These are phyloP conservation scores for Phengaris alcon DNA, from an alignment of 2,888 invertebrate species.

Conservation along the genomic window DNA sequence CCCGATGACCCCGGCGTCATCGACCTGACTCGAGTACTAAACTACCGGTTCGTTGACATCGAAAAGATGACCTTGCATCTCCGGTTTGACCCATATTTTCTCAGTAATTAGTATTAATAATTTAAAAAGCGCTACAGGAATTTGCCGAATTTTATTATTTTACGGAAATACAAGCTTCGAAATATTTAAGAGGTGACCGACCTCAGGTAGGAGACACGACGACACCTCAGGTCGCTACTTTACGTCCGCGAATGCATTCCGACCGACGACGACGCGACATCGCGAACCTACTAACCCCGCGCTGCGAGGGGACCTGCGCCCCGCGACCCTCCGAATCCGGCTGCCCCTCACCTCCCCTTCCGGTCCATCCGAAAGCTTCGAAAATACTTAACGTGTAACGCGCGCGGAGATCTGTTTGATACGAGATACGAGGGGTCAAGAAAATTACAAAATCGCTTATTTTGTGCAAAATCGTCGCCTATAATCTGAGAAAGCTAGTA, in stretches of 20 bases:
- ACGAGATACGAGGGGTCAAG: constrained; percentile 34
- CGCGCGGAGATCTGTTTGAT: constrained; percentile 57
- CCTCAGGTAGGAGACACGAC: constrained; percentile 70
- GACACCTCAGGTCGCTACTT: constrained; percentile 77
- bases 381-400: constrained; percentile 65
- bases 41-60: constrained; percentile 75
- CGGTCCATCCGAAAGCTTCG: constrained; percentile 75
- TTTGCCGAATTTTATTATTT: constrained; percentile 14
- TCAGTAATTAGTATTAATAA: constrained; percentile 31
- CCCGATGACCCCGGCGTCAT: constrained; percentile 67
- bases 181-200: constrained; percentile 58
- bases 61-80: constrained; percentile 72
- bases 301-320: constrained; percentile 74
- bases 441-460: constrained; percentile 34
- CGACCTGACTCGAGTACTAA: constrained; percentile 71
- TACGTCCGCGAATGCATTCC: constrained; percentile 79
- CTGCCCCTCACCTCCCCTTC: constrained; percentile 65
- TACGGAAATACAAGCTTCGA: constrained; percentile 28
- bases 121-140: constrained; percentile 5
- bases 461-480: constrained; percentile 41
- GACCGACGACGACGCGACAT: constrained; percentile 76
- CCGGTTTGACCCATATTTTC: constrained; percentile 65
- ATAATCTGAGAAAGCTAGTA: constrained; percentile 54
- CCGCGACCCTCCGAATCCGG: constrained; percentile 73
- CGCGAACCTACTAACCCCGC: constrained; percentile 79